These are phyloP conservation scores for silkworm (Bombyx mori) DNA, from an alignment of 1,140 invertebrate genomes.

Conservation along the genomic window DNA sequence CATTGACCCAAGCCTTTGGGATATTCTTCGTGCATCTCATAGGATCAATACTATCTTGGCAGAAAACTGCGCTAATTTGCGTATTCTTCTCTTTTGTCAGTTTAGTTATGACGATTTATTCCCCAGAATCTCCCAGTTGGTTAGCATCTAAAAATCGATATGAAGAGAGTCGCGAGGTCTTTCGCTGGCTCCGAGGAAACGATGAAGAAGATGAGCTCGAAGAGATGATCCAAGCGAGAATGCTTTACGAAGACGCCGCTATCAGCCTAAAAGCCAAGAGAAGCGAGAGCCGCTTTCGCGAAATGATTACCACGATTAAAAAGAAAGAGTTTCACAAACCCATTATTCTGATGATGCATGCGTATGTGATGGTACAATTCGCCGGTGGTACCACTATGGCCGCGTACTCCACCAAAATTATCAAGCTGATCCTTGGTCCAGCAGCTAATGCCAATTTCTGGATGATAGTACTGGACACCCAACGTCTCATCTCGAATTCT, in stretches of 20 bases:
- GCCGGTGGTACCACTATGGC: slow-evolving; percentile 68
- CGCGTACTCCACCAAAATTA: slow-evolving; percentile 77
- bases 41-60: slow-evolving; percentile 72
- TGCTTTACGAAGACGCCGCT: slow-evolving; percentile 19
- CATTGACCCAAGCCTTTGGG: slow-evolving; percentile 66
- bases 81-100: slow-evolving; percentile 57
- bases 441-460: slow-evolving; percentile 71
- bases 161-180: slow-evolving; percentile 59
- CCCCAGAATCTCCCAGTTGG: slow-evolving; percentile 81
- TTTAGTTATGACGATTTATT: slow-evolving; percentile 59
- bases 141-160: slow-evolving; percentile 64
- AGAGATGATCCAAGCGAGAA: slow-evolving; percentile 40
- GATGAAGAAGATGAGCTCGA: slow-evolving; percentile 45
- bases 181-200: slow-evolving; percentile 61
- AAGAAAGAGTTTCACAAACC: slow-evolving; percentile 52
- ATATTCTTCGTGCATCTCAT: slow-evolving; percentile 70
- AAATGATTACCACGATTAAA: slow-evolving; percentile 18
- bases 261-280: slow-evolving; percentile 12
- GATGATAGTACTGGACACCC: slow-evolving; percentile 76
- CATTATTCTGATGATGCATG: slow-evolving; percentile 44
- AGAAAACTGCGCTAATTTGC: slow-evolving; percentile 64
- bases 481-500: slow-evolving; percentile 59
- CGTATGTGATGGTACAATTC: slow-evolving; percentile 34
- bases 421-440: slow-evolving; percentile 61
- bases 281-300: slow-evolving; percentile 14